Conservation (phyloP, 2,888 invertebrate species). For the Coleophora deauratella region DNA sequence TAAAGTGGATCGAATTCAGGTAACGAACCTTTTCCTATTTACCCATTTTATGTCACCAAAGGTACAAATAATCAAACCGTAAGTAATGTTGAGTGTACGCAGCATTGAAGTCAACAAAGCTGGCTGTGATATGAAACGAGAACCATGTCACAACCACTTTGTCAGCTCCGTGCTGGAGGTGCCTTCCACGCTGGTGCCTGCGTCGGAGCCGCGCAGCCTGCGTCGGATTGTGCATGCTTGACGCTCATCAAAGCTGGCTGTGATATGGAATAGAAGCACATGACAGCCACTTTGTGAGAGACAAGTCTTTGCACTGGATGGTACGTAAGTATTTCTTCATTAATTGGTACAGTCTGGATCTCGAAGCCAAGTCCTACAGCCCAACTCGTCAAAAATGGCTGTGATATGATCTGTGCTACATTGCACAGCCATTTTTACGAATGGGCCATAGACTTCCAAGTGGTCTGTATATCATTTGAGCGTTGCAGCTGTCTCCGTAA, state of each 20-base stretch:
- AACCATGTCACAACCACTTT: conserved; percentile 91
- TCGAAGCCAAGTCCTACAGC: conserved; percentile 64
- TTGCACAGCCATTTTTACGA: conserved; percentile 89
- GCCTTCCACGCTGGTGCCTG: too few relatives aligned
- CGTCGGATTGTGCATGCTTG: conserved; percentile 15
- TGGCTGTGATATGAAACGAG: conserved; percentile 94
- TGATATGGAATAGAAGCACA: conserved; percentile 89
- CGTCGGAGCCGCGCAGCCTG: not conserved
- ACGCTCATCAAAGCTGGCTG: conserved; percentile 99
- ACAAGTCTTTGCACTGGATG: conserved; percentile 37
- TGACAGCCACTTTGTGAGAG: conserved; percentile 95
- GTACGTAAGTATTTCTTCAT: not conserved
- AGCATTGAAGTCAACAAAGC: conserved; percentile 68
- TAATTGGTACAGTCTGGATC: not conserved
- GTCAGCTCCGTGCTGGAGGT: conserved; percentile 65
- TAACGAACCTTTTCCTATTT: too few relatives aligned
- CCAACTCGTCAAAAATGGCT: conserved; percentile 97
- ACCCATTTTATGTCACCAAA: not conserved
- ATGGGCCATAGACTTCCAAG: conserved; percentile 53
- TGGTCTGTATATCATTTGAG: not conserved
- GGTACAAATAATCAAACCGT: not conserved
- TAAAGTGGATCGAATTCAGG: too few relatives aligned
- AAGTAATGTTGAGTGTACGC: not conserved
- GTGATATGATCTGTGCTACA: conserved; percentile 84
- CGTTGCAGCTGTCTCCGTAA: conserved; percentile 45